Percentiles rank a stretch among this genome's conserved stretches.
phyloP scores from a whole-genome alignment of 2,113 vertebrate species.

The Tamias sibiricus region DNA sequence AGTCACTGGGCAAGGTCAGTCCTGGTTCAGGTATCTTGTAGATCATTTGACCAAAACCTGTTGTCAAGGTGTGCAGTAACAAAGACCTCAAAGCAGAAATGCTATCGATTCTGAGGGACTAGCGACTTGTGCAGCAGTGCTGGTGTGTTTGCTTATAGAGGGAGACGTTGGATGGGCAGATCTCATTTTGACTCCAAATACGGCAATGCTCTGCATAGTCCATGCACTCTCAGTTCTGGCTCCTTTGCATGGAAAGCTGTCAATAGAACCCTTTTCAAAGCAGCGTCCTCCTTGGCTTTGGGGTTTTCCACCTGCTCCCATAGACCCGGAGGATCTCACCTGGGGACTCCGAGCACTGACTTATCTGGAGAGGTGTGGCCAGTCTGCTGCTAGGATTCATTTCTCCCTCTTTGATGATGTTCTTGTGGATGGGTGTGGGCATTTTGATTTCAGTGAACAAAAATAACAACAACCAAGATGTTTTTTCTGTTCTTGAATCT shows the following conservation, averaged over 20 bases:
- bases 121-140: not conserved
- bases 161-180: not conserved
- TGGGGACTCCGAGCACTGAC: not conserved
- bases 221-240: fast-evolving
- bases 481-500: not conserved
- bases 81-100: not conserved
- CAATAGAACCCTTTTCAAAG: not conserved
- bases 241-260: not conserved
- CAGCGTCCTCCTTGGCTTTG: too few relatives aligned
- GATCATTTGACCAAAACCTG: not conserved
- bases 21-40: not conserved
- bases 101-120: not conserved
- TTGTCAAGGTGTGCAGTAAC: not conserved
- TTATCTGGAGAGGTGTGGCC: not conserved
- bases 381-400: not conserved
- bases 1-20: not conserved
- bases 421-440: not conserved
- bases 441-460: not conserved
- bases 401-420: not conserved
- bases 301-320: not conserved
- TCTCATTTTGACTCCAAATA: not conserved
- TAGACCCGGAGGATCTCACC: not conserved
- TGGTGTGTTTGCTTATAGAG: not conserved
- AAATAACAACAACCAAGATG: not conserved
- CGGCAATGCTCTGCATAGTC: fast-evolving